Conservation (phyloP, 1,140 invertebrate species). For the Aporrectodea caliginosa region DNA sequence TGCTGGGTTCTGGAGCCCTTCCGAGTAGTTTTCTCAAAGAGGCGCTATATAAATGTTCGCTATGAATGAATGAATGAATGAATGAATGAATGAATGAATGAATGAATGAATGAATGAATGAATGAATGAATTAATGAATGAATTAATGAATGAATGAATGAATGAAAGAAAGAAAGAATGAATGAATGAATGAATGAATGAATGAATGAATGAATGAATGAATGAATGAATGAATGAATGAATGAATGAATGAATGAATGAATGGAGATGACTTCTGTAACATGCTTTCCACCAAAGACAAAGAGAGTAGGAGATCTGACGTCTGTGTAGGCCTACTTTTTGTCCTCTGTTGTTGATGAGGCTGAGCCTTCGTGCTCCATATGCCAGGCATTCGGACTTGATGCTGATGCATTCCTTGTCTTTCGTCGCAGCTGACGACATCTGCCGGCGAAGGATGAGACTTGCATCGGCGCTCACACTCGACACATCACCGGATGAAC, state of each 20-base stretch:
- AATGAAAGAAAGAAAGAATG: not conserved
- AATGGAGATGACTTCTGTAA: too few relatives aligned
- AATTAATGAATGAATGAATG: too few relatives aligned
- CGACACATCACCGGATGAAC: not conserved
- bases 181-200: not conserved
- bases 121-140: too few relatives aligned
- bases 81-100: too few relatives aligned
- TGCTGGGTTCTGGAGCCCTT: too few relatives aligned
- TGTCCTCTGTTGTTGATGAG: constrained; percentile 21
- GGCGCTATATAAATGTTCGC: too few relatives aligned
- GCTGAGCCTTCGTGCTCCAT: constrained; percentile 5
- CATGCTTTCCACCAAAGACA: too few relatives aligned
- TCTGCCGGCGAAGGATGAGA: not conserved
- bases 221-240: not conserved
- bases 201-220: not conserved
- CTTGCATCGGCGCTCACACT: not conserved
- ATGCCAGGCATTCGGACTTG: not conserved
- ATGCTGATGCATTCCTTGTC: not conserved
- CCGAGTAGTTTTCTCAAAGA: too few relatives aligned
- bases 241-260: not conserved
- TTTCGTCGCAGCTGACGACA: not conserved
- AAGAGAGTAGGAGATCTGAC: too few relatives aligned
- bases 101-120: too few relatives aligned
- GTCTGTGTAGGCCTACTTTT: too few relatives aligned
- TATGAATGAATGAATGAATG: too few relatives aligned